phyloP scores from a whole-genome alignment of 2,888 invertebrate species.

The Anthophora plumipes region DNA sequence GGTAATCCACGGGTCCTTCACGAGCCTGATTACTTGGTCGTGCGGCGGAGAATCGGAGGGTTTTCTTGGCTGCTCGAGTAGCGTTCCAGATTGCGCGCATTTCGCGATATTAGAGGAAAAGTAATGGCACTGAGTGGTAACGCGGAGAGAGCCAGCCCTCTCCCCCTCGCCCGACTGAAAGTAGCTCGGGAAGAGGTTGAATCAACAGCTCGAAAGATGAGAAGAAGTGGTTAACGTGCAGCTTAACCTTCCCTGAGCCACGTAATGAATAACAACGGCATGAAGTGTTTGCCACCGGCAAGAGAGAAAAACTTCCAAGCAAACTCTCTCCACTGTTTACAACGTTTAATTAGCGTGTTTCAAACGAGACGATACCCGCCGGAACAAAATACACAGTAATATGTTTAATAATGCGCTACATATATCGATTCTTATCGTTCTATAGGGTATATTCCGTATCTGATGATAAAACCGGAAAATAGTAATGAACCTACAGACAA shows the following conservation, averaged over 20 bases:
- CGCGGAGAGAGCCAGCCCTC: slow-evolving; percentile 13
- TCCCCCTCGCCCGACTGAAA: slow-evolving; percentile 12
- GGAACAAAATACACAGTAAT: neutral
- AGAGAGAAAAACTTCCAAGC: slow-evolving; percentile 22
- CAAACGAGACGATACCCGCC: slow-evolving; percentile 4
- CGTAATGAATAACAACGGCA: slow-evolving; percentile 62
- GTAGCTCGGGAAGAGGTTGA: slow-evolving; percentile 41
- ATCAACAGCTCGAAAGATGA: slow-evolving; percentile 55
- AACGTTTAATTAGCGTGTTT: slow-evolving; percentile 44
- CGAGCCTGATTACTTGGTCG: slow-evolving; percentile 36
- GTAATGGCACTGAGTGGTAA: slow-evolving; percentile 57
- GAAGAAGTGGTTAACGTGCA: slow-evolving; percentile 53
- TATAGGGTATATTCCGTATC: too few species aligned
- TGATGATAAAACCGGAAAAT: too few species aligned
- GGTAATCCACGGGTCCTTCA: slow-evolving; percentile 48
- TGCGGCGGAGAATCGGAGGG: slow-evolving; percentile 46
- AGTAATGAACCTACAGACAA: too few species aligned
- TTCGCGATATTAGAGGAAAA: slow-evolving; percentile 63
- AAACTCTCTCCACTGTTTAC: slow-evolving; percentile 36
- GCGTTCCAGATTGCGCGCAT: slow-evolving; percentile 58
- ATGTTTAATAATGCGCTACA: neutral
- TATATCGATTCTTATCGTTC: neutral
- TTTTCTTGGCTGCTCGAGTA: slow-evolving; percentile 38
- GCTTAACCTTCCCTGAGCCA: slow-evolving; percentile 41
- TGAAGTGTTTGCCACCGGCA: slow-evolving; percentile 34